Percentiles rank a stretch among this genome's conserved stretches.
Evolutionary conservation across 2,888 invertebrate genomes (phyloP).

Genomic region (Drosophila diplacantha): DNA sequence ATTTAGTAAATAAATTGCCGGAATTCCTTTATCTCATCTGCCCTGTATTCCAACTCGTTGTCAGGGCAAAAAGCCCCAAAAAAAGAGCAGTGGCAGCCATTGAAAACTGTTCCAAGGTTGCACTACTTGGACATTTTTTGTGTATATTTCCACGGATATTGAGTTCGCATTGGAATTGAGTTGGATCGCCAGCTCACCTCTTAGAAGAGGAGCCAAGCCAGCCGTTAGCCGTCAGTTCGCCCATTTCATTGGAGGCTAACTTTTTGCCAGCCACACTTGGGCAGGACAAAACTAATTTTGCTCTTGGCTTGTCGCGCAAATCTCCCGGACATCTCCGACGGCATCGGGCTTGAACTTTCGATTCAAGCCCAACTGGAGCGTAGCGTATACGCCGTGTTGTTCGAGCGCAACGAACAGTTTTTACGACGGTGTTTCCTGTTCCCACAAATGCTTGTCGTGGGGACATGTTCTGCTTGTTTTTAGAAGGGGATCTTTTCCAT

Average conservation of each 20-base stretch:
- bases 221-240: constrained; percentile 12
- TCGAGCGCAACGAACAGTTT: constrained; percentile 41
- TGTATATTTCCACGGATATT: constrained; percentile 28
- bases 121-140: constrained; percentile 26
- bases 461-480: constrained; percentile 49
- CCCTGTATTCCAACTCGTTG: constrained; percentile 7
- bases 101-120: constrained; percentile 20
- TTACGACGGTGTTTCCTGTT: constrained; percentile 14
- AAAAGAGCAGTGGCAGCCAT: constrained; percentile 3
- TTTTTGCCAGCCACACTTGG: constrained; percentile 34
- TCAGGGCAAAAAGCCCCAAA: constrained; percentile 9
- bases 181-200: constrained; percentile 22
- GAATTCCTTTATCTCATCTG: constrained; percentile 25
- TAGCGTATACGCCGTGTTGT: constrained; percentile 47
- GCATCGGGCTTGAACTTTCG: constrained; percentile 22
- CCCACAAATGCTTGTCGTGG: constrained; percentile 50
- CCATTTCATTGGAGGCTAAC: constrained; percentile 42
- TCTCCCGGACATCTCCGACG: constrained; percentile 12
- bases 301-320: constrained; percentile 34
- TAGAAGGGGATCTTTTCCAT: constrained; percentile 40
- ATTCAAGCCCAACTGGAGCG: constrained; percentile 28
- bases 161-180: constrained; percentile 25
- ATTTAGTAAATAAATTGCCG: constrained; percentile 22
- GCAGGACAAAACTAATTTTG: constrained; percentile 42
- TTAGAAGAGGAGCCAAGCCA: background rate